A percentile compares a stretch with the other conserved stretches of the same genome.
phyloP scores from a whole-genome alignment of 2,113 vertebrate genomes.

The Pomatostomus ruficeps region DNA sequence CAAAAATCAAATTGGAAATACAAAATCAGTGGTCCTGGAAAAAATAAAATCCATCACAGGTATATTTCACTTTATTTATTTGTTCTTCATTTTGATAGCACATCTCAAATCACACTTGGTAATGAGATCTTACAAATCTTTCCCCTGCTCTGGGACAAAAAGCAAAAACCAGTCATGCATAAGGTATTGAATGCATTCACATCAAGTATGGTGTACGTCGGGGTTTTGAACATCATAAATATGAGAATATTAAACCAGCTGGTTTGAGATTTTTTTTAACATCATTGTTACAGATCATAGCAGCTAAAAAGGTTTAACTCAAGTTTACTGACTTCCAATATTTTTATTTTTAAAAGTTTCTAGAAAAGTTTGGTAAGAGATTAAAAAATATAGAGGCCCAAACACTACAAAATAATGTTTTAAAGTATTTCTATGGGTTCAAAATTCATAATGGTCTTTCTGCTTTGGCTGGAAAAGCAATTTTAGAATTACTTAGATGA shows the following conservation, averaged over 20 bases:
- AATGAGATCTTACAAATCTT: conserved; percentile 31
- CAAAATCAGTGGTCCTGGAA: neutral
- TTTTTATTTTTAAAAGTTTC: neutral
- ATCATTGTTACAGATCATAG: neutral
- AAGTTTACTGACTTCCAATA: conserved; percentile 1
- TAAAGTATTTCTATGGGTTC: neutral
- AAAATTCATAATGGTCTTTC: neutral
- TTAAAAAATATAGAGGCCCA: neutral
- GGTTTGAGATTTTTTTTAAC: neutral
- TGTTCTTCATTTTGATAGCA: conserved; percentile 52
- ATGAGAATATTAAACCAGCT: neutral
- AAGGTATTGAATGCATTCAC: neutral
- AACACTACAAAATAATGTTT: neutral
- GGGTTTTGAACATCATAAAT: conserved; percentile 26
- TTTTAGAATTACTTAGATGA: neutral
- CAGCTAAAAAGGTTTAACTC: conserved; percentile 25
- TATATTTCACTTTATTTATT: conserved; percentile 1
- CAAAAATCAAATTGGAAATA: neutral
- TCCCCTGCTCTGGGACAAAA: conserved; percentile 1
- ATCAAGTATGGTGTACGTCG: neutral
- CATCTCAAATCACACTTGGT: neutral
- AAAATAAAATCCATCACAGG: neutral
- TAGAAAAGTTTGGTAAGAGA: neutral
- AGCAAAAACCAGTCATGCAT: conserved; percentile 26
- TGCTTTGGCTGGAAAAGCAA: neutral